Percentiles rank a stretch among this genome's conserved stretches.
Evolutionary conservation across 2,797 vertebrate genomes (phyloP).

Genomic region (Chlorospingus semifuscus): DNA sequence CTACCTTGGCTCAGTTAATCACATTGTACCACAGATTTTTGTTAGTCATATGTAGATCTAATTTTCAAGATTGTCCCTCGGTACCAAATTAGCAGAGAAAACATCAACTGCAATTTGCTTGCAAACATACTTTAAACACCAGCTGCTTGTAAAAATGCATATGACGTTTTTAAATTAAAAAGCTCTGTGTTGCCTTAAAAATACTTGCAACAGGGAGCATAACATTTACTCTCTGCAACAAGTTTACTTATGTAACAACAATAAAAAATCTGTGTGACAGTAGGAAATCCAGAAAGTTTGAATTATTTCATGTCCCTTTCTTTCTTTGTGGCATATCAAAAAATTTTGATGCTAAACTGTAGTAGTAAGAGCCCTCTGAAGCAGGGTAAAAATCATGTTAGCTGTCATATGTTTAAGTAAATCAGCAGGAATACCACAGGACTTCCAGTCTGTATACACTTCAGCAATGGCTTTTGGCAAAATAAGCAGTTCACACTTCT

Average conservation of each 20-base stretch:
- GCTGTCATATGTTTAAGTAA: neutral
- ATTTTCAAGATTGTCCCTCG: slow-evolving; percentile 18
- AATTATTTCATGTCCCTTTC: neutral
- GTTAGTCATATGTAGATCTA: slow-evolving; percentile 40
- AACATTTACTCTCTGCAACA: neutral
- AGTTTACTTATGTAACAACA: neutral
- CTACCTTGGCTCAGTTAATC: slow-evolving; percentile 8
- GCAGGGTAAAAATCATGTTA: neutral
- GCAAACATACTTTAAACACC: slow-evolving; percentile 38
- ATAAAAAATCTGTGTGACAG: neutral
- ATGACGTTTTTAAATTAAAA: slow-evolving; percentile 32
- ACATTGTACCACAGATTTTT: neutral
- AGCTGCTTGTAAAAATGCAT: slow-evolving; percentile 36
- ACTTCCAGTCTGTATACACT: neutral
- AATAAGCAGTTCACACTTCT: neutral
- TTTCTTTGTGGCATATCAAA: neutral
- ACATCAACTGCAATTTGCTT: slow-evolving; percentile 36
- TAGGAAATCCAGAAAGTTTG: neutral
- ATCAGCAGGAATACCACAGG: neutral
- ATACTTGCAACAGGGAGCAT: neutral
- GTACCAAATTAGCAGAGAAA: slow-evolving; percentile 22
- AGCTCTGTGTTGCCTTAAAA: slow-evolving; percentile 5
- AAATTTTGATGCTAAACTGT: neutral
- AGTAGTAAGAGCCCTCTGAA: neutral
- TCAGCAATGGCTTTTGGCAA: neutral